Conservation (phyloP, 2,113 vertebrate genomes). For the Larimichthys polyactis region DNA sequence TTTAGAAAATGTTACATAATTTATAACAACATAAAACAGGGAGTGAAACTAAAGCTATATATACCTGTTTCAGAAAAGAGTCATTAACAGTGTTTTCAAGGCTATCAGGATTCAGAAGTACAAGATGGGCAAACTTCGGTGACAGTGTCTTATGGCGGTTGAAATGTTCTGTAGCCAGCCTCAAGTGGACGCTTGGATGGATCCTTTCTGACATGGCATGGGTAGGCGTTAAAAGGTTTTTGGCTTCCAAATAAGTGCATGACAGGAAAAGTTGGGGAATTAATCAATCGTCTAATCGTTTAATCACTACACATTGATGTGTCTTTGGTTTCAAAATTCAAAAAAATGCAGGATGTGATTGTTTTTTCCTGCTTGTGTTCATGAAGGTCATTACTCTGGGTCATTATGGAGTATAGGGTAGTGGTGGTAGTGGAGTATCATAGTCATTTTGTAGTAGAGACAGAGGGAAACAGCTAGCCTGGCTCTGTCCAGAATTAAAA, state of each 20-base stretch:
- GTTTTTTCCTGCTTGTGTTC: too few relatives aligned
- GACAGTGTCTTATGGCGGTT: too few relatives aligned
- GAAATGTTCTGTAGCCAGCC: too few relatives aligned
- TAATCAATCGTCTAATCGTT: not conserved
- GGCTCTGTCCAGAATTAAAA: not conserved
- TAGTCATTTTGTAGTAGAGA: not conserved
- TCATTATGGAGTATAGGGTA: too few relatives aligned
- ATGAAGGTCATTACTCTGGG: too few relatives aligned
- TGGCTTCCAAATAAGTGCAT: not conserved
- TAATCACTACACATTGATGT: not conserved
- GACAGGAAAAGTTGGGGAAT: not conserved
- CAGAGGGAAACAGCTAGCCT: not conserved
- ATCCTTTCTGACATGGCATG: not conserved
- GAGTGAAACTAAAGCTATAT: not conserved
- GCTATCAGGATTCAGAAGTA: not conserved
- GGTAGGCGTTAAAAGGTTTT: not conserved
- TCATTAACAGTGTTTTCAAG: too few relatives aligned
- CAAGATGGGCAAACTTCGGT: not conserved
- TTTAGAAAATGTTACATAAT: not conserved
- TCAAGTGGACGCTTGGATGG: too few relatives aligned
- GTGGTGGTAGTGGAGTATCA: too few relatives aligned
- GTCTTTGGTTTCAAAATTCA: too few relatives aligned
- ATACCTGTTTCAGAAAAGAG: not conserved
- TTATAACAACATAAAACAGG: not conserved
- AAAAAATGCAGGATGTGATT: too few relatives aligned